Percentiles rank a stretch among this genome's conserved stretches.
Conservation (phyloP, 2,888 invertebrate species). For the Ichneumon xanthorius region DNA sequence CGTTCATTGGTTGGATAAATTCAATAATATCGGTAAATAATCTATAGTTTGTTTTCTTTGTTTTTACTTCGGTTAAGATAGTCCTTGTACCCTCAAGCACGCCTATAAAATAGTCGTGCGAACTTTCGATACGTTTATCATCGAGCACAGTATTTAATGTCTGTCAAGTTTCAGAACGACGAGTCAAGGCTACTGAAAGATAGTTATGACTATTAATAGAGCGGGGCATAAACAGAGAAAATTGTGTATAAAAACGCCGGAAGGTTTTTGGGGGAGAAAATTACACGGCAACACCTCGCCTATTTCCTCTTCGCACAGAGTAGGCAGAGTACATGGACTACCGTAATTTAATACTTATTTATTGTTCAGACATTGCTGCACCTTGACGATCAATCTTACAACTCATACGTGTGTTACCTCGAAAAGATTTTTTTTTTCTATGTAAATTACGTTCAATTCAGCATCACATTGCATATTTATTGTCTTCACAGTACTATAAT, state of each 20-base stretch:
- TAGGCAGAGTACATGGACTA: neutral
- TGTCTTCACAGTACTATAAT: slow-evolving; percentile 46
- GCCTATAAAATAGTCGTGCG: neutral
- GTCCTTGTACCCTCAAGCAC: neutral
- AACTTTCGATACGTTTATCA: neutral
- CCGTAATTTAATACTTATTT: slow-evolving; percentile 43
- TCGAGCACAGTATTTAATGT: neutral
- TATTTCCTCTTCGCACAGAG: neutral
- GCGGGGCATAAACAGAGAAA: neutral
- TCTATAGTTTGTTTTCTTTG: slow-evolving; percentile 86
- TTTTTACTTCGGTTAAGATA: slow-evolving; percentile 6
- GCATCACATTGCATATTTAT: slow-evolving; percentile 54
- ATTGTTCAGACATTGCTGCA: slow-evolving; percentile 63
- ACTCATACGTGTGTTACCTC: slow-evolving; percentile 44
- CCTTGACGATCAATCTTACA: slow-evolving; percentile 65
- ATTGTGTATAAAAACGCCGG: neutral
- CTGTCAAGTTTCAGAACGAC: slow-evolving; percentile 4
- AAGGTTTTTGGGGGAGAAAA: too few species aligned
- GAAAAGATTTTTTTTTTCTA: slow-evolving; percentile 34
- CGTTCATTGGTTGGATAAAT: slow-evolving; percentile 98
- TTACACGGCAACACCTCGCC: neutral
- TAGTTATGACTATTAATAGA: slow-evolving; percentile 4
- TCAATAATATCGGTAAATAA: slow-evolving; percentile 98
- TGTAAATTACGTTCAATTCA: slow-evolving; percentile 47
- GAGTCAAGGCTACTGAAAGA: neutral